A percentile compares a stretch with the other conserved stretches of the same genome.
These are phyloP conservation scores for Geococcyx californianus DNA, from an alignment of 2,113 vertebrate species.

Conservation along the genomic window DNA sequence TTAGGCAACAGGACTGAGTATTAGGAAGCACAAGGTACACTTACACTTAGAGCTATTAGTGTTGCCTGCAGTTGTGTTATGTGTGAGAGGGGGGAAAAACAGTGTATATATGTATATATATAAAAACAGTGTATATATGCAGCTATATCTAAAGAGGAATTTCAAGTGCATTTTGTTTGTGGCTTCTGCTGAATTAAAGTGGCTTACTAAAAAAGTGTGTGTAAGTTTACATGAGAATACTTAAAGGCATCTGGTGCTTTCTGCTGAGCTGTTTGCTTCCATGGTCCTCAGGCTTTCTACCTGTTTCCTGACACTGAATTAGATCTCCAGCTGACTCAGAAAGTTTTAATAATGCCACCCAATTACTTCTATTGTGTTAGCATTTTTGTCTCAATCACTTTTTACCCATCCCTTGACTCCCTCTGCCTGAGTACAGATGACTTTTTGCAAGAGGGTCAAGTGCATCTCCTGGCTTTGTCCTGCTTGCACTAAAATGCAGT, in stretches of 20 bases:
- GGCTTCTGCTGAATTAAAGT: not conserved
- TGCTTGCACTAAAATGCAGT: not conserved
- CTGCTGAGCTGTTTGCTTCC: not conserved
- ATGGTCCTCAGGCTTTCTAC: not conserved
- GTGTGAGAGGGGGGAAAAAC: not conserved
- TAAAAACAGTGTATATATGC: not conserved
- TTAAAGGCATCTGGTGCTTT: constrained; percentile 6
- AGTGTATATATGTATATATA: not conserved
- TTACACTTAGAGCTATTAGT: not conserved
- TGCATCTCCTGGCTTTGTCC: not conserved
- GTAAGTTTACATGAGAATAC: not conserved
- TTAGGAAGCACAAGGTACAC: not conserved
- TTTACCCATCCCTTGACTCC: not conserved
- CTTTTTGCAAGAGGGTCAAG: not conserved
- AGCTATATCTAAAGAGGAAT: not conserved
- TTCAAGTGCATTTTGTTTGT: not conserved
- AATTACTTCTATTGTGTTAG: not conserved
- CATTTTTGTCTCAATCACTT: not conserved
- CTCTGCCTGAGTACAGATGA: not conserved
- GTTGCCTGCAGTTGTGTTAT: not conserved
- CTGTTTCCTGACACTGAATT: not conserved
- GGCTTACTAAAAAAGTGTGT: not conserved
- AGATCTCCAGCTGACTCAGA: not conserved
- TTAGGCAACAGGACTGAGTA: not conserved
- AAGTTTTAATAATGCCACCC: not conserved